Percentiles rank a stretch among this genome's conserved stretches.
phyloP scores from a whole-genome alignment of 2,113 vertebrate genomes.

The Pandion haliaetus region DNA sequence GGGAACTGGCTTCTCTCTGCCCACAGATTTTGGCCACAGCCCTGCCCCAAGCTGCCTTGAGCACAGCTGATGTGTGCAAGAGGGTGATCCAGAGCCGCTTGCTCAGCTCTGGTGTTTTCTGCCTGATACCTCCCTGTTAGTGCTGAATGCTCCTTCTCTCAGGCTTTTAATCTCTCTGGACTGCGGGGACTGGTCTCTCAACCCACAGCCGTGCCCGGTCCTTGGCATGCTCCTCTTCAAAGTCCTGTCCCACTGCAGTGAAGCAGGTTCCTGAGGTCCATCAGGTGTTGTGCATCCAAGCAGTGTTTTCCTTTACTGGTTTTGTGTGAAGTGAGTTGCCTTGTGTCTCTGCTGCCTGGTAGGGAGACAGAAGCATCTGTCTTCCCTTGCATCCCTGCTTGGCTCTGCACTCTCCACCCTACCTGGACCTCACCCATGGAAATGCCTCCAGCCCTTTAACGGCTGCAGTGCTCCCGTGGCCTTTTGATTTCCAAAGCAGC shows the following conservation, averaged over 20 bases:
- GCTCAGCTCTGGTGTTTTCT: fast-evolving
- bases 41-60: neutral
- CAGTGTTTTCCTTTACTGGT: neutral
- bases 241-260: too few species aligned
- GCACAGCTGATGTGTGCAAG: neutral
- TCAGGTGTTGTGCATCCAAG: neutral
- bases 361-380: neutral
- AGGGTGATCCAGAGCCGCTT: neutral
- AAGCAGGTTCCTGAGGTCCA: neutral
- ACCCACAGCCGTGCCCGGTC: neutral
- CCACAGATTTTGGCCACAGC: fast-evolving
- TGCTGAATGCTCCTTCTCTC: neutral
- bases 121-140: neutral
- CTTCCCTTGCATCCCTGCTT: neutral
- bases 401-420: neutral
- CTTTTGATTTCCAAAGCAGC: neutral
- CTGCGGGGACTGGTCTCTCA: neutral
- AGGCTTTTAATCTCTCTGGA: neutral
- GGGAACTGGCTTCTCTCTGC: neutral
- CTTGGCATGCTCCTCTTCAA: neutral
- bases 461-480: fast-evolving
- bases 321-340: neutral
- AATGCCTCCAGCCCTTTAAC: neutral
- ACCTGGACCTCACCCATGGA: neutral
- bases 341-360: neutral